phyloP scores from a whole-genome alignment of 2,797 vertebrate species.

The Etheostoma perlongum region DNA sequence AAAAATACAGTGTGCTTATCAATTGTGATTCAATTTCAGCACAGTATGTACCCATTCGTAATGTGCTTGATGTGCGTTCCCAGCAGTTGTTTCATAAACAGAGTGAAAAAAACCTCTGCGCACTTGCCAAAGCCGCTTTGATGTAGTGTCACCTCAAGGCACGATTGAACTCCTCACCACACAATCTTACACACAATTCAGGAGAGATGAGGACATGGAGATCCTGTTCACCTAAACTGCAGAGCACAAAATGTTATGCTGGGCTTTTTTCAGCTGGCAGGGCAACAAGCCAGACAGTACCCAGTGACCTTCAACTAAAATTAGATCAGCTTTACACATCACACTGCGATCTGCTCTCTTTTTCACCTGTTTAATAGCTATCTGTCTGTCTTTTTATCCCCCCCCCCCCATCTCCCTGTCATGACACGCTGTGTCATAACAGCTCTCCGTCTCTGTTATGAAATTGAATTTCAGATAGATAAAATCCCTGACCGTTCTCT shows the following conservation, averaged over 20 bases:
- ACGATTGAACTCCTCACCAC: conserved; percentile 52
- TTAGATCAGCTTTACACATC: conserved; percentile 48
- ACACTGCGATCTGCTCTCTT: conserved; percentile 9
- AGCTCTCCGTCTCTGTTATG: conserved; percentile 37
- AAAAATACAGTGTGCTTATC: not conserved
- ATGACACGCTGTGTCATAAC: conserved; percentile 56
- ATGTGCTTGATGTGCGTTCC: conserved; percentile 37
- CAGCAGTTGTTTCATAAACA: conserved; percentile 66
- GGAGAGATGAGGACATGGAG: conserved; percentile 43
- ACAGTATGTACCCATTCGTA: conserved; percentile 52
- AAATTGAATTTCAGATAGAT: conserved; percentile 46
- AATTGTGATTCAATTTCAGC: conserved; percentile 27
- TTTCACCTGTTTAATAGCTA: conserved; percentile 35
- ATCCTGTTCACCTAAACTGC: conserved; percentile 42
- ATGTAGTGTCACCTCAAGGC: conserved; percentile 52
- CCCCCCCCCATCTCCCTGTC: conserved; percentile 19
- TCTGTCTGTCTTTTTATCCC: conserved; percentile 16
- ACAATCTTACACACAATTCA: conserved; percentile 46
- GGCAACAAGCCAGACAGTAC: conserved; percentile 38
- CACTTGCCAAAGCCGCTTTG: conserved; percentile 48
- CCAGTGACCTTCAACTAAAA: conserved; percentile 51
- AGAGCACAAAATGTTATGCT: conserved; percentile 35
- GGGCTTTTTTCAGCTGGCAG: not conserved
- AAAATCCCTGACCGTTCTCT: conserved; percentile 34
- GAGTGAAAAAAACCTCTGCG: not conserved